Base-by-base conservation (phyloP, 2,113 vertebrate genomes). In the Pandion haliaetus region DNA sequence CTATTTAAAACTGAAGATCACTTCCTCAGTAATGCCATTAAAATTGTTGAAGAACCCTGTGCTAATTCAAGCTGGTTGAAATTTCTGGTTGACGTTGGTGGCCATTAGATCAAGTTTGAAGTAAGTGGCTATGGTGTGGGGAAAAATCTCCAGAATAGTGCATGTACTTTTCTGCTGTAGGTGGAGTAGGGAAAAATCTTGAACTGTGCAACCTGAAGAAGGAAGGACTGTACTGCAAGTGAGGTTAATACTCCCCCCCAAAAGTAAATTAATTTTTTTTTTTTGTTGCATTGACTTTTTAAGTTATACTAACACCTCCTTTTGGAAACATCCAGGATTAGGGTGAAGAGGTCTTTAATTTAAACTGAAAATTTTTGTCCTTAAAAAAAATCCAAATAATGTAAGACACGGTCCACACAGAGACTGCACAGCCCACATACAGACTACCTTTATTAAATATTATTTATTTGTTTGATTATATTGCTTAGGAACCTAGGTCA, bases 341-440 rank as follows among this genome's bases (percentile, higher is more conserved):
- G 29, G 47, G 36, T 65, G 25, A 59, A 50, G 45, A 49, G 9
- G 49, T 54, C 25, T 84, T 84, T 19, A 36, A 59, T 23, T 82
- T 14, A 77, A 83, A 29, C 4, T 8, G 25, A 20, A 34, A 29
- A 5, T 19, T 62, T 71, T 71, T 61, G 3, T 29, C 34, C 52
- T 77, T 92, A 28, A 58, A 62, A 74, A 55, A 28, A 6, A 21
- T 40, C 21, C 31, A 45, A 58, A 25, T 62, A n/a, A 17, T 9
- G 1, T n/a, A 25, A 50, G 17, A 14, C 8, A 8, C 5, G 36
- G 17, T 54, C 58, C 7, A 3, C 7, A 3, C 0, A 5, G 25
- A 69, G 23, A 14, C 14, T 61, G 38, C n/a, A 45, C 29, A 63
- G 23, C 17, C 32, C 34, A 14, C 2, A 1, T 52, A 19, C 6